Evolutionary conservation across 2,888 invertebrate genomes (phyloP).

Genomic region (Seladonia tumulorum): DNA sequence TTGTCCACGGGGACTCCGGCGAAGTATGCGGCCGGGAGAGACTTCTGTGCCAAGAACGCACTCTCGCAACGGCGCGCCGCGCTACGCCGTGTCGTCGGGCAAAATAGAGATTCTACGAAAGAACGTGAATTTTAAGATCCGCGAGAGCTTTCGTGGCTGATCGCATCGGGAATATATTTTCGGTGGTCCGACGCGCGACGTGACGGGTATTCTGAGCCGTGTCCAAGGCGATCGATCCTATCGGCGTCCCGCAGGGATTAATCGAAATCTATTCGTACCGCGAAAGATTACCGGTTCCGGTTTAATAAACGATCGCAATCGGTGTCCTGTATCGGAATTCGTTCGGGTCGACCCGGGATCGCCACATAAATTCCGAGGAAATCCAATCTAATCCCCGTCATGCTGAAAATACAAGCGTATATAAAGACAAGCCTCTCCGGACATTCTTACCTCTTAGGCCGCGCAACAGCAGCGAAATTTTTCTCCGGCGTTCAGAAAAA

Average conservation of each 20-base stretch:
- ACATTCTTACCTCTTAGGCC: not conserved
- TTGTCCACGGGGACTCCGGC: conserved; percentile 43
- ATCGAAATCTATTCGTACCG: conserved; percentile 12
- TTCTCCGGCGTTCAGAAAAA: not conserved
- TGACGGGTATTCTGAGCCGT: not conserved
- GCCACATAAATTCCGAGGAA: not conserved
- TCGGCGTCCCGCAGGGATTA: not conserved
- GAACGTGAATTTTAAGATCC: conserved; percentile 63
- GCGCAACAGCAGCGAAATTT: not conserved
- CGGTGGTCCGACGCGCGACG: conserved; percentile 14
- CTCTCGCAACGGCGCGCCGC: conserved; percentile 20
- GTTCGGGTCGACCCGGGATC: not conserved
- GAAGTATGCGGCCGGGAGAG: conserved; percentile 56
- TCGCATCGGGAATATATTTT: conserved; percentile 58
- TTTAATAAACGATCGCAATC: not conserved
- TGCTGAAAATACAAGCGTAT: not conserved
- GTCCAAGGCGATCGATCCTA: not conserved
- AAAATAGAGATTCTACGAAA: conserved; percentile 70
- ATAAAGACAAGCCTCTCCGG: not conserved
- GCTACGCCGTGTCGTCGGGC: conserved; percentile 54
- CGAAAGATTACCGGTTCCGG: conserved; percentile 3
- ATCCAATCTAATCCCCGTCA: conserved; percentile 1
- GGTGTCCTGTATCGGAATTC: conserved; percentile 9
- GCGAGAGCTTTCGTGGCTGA: conserved; percentile 41
- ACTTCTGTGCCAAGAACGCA: conserved; percentile 69